Conservation (phyloP, 2,113 vertebrate genomes). For the Anoura caudifer region DNA sequence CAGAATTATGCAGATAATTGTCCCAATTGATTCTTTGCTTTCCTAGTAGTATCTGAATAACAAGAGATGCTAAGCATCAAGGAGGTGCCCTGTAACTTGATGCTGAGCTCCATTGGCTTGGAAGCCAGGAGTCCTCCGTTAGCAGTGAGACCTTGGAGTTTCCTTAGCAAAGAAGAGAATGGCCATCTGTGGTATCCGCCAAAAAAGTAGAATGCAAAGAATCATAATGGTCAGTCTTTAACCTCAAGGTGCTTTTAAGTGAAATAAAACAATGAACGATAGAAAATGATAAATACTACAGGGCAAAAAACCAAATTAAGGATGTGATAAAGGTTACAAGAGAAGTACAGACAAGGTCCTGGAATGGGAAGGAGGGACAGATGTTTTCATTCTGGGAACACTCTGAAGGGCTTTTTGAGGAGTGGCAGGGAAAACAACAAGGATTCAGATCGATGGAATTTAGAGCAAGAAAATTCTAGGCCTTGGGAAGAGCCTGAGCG, state of each 20-base stretch:
- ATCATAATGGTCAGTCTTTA: neutral
- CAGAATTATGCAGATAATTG: neutral
- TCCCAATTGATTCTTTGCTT: neutral
- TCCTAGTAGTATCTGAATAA: neutral
- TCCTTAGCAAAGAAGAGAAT: neutral
- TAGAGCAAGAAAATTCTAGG: neutral
- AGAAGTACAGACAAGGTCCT: neutral
- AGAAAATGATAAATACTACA: neutral
- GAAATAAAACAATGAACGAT: neutral
- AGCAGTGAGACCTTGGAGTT: neutral
- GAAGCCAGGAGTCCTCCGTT: neutral
- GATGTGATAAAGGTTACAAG: neutral
- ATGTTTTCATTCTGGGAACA: neutral
- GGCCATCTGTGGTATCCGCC: neutral
- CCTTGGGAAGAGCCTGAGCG: neutral
- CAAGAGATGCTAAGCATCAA: neutral
- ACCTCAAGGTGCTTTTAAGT: neutral
- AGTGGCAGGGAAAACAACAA: neutral
- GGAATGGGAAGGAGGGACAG: neutral
- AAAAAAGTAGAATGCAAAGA: neutral
- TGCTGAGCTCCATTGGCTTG: neutral
- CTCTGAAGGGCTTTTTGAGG: neutral
- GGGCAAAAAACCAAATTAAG: neutral
- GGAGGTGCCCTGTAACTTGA: fast-evolving
- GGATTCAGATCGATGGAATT: neutral